phyloP scores from a whole-genome alignment of 2,888 invertebrate species.

The Hirtodrosophila trivittata region DNA sequence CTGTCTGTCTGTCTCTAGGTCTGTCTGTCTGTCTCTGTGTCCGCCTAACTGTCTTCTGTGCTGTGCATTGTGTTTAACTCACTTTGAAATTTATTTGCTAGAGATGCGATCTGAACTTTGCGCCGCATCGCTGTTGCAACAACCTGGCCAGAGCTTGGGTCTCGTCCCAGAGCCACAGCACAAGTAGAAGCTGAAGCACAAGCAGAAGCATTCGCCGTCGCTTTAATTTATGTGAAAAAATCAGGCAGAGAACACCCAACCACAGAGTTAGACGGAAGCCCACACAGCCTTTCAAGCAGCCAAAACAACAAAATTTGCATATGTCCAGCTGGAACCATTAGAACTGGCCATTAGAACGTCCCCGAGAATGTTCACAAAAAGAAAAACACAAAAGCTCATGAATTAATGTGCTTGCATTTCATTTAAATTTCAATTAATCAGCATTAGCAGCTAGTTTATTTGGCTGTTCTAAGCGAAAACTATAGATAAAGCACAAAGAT shows the following conservation, averaged over 20 bases:
- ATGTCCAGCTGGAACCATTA: slow-evolving; percentile 32
- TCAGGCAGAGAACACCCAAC: slow-evolving; percentile 36
- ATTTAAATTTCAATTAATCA: slow-evolving; percentile 39
- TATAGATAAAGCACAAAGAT: slow-evolving; percentile 3
- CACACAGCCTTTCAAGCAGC: too few species aligned
- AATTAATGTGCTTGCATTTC: slow-evolving; percentile 49
- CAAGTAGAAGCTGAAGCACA: too few species aligned
- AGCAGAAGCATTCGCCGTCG: slow-evolving; percentile 57
- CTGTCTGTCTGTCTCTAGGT: slow-evolving; percentile 9
- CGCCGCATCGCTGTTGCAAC: slow-evolving; percentile 44
- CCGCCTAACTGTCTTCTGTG: slow-evolving; percentile 24
- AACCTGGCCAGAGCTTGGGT: too few species aligned
- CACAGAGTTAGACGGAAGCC: slow-evolving; percentile 30
- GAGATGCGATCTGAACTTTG: slow-evolving; percentile 75
- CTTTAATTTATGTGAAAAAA: slow-evolving; percentile 71
- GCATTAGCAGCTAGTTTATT: slow-evolving; percentile 27
- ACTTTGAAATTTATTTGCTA: slow-evolving; percentile 67
- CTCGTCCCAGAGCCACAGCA: too few species aligned
- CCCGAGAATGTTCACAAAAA: slow-evolving; percentile 21
- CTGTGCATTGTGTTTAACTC: slow-evolving; percentile 70
- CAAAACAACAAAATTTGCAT: slow-evolving; percentile 35
- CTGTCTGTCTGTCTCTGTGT: slow-evolving; percentile 10
- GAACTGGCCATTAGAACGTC: slow-evolving; percentile 32
- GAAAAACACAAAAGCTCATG: slow-evolving; percentile 2
- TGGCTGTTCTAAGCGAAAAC: slow-evolving; percentile 4